phyloP scores from a whole-genome alignment of 2,797 vertebrate genomes.

The Hozukius guyotensis region DNA sequence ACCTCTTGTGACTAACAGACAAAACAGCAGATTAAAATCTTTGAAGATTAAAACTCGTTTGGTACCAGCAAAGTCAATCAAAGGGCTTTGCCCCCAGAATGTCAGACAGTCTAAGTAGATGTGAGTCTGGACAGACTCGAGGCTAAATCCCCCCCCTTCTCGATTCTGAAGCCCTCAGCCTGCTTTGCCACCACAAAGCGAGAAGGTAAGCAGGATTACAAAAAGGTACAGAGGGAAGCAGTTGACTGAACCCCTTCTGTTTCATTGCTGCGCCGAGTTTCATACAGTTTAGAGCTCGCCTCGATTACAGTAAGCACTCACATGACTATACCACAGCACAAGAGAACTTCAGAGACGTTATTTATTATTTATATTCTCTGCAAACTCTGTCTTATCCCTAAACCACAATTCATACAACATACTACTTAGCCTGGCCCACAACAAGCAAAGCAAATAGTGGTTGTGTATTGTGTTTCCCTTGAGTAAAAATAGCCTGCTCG shows the following conservation, averaged over 20 bases:
- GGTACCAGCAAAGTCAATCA: slow-evolving; percentile 77
- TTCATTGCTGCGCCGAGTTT: slow-evolving; percentile 32
- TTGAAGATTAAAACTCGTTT: slow-evolving; percentile 83
- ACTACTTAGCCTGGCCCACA: slow-evolving; percentile 19
- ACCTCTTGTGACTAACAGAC: slow-evolving; percentile 78
- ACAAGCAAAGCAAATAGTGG: slow-evolving; percentile 38
- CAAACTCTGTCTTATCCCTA: slow-evolving; percentile 13
- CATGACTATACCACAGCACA: slow-evolving; percentile 23
- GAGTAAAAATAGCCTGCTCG: slow-evolving; percentile 45
- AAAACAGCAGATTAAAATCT: slow-evolving; percentile 81
- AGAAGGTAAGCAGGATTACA: slow-evolving; percentile 61
- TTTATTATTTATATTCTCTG: slow-evolving; percentile 62
- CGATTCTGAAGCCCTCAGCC: slow-evolving; percentile 45
- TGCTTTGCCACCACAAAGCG: slow-evolving; percentile 52
- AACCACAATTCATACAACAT: slow-evolving; percentile 27
- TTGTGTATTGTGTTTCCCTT: slow-evolving; percentile 39
- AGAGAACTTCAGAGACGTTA: slow-evolving; percentile 39
- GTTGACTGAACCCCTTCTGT: slow-evolving; percentile 53
- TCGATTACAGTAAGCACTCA: slow-evolving; percentile 38
- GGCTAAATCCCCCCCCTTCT: slow-evolving; percentile 68
- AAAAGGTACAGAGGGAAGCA: slow-evolving; percentile 58
- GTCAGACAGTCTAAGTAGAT: slow-evolving; percentile 81
- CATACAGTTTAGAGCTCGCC: slow-evolving; percentile 9
- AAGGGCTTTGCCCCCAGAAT: slow-evolving; percentile 75
- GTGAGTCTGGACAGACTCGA: slow-evolving; percentile 68